phyloP scores from a whole-genome alignment of 2,888 invertebrate genomes.

The Drosophila neonasuta region DNA sequence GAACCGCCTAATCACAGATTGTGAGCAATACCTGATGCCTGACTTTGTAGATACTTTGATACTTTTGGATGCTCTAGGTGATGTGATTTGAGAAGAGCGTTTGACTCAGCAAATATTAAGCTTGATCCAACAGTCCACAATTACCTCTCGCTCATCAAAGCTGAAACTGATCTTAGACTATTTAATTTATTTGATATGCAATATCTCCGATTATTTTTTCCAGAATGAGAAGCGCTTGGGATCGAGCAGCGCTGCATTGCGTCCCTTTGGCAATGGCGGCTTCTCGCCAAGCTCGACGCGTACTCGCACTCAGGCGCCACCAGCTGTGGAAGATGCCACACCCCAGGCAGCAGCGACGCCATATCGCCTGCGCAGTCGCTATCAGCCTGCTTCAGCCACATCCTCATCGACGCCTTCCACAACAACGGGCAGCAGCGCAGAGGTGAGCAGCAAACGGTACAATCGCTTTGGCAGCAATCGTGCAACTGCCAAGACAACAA shows the following conservation, averaged over 20 bases:
- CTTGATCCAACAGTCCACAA: too few relatives aligned
- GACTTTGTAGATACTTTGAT: too few relatives aligned
- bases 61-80: too few relatives aligned
- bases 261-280: constrained; percentile 72
- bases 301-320: constrained; percentile 64
- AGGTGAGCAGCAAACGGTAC: constrained; percentile 73
- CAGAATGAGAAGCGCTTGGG: constrained; percentile 69
- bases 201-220: background rate
- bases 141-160: background rate
- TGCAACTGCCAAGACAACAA: constrained; percentile 30
- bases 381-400: constrained; percentile 71
- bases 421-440: constrained; percentile 56
- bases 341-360: constrained; percentile 67
- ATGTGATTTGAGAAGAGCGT: too few relatives aligned
- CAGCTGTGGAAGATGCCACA: constrained; percentile 44
- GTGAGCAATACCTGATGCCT: too few relatives aligned
- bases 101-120: too few relatives aligned
- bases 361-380: constrained; percentile 79
- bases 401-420: constrained; percentile 56
- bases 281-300: constrained; percentile 70
- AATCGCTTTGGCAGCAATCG: constrained; percentile 74
- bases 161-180: background rate
- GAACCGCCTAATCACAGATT: too few relatives aligned
- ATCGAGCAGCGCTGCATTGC: constrained; percentile 49
- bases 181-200: too few relatives aligned